A percentile compares a stretch with the other conserved stretches of the same genome.
phyloP scores from a whole-genome alignment of 2,888 invertebrate species.

The Mycalesis mineus region DNA sequence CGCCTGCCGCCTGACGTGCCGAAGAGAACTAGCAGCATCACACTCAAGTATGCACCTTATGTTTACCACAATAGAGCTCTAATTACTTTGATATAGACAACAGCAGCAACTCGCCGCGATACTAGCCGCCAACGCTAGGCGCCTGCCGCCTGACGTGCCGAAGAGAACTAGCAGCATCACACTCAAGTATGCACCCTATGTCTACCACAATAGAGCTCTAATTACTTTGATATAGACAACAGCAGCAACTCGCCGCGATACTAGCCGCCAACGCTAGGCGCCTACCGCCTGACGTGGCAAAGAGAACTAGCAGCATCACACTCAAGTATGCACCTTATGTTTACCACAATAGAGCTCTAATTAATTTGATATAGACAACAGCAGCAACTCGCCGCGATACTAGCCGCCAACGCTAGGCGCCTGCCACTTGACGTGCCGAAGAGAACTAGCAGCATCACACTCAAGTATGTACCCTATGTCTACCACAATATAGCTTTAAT shows the following conservation, averaged over 20 bases:
- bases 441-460: no score
- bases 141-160: constrained; percentile 92
- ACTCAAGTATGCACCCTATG: no score
- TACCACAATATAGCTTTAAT: no score
- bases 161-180: constrained; percentile 39
- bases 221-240: constrained; percentile 38
- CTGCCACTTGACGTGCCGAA: constrained; percentile 92
- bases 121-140: constrained; percentile 74
- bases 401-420: constrained; percentile 77
- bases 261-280: constrained; percentile 77
- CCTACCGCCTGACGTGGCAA: not conserved
- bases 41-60: constrained; percentile 56
- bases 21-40: constrained; percentile 83
- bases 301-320: constrained; percentile 70
- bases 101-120: constrained; percentile 74
- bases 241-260: constrained; percentile 72
- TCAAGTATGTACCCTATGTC: no score
- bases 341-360: not conserved
- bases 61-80: not conserved
- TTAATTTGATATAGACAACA: no score
- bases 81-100: constrained; percentile 45
- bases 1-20: constrained; percentile 93
- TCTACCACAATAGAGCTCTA: no score
- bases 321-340: not conserved
- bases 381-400: constrained; percentile 71